Base-by-base conservation (phyloP, 2,113 vertebrate genomes). In the Nanorana parkeri region DNA sequence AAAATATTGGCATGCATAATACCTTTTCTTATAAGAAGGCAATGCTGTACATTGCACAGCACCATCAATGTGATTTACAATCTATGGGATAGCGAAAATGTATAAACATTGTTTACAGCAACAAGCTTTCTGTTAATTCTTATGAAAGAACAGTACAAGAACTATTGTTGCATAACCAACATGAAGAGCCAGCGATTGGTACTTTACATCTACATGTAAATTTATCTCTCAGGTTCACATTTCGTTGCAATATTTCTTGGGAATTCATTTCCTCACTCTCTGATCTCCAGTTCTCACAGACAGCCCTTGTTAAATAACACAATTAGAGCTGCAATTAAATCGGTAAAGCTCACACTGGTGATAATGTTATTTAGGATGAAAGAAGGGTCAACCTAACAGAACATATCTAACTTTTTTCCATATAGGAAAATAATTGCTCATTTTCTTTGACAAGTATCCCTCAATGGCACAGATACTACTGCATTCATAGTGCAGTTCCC, bases 221-320 rank as follows among this genome's bases (percentile, higher is more conserved):
- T 26, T 17, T 29, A 29, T 73, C 23, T 56, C 13, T 73, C 51
- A 20, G 2, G 51, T 26, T 73, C 20, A 32, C 71, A 56, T 73
- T 73, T 73, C 24, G 71, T 58, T 56, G 52, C 71, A 55, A 73
- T 56, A 73, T 73, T 73, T 26, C 55, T 68, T 56, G 26, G 52
- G 65, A 78, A 58, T 41, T 41, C 55, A 26, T 5, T 56, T 80
- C 54, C 54, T 80, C 21, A 29, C 29, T 17, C 72, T 75, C 69
- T 80, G 66, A 80, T 51, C 66, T 80, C 17, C 17, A 41, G 0
- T 6, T 41, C n/a, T 79, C 21, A 17, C n/a, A 66, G 19, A 60
- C 36, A 41, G 67, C 13, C 71, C 26, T n/a, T 58, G 17, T 58
- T 56, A 73, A 73, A 73, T 56, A 47, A 58, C 17, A 21, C 8